Base-by-base conservation (phyloP, 2,888 invertebrate genomes). In the Calliscelio sp. region DNA sequence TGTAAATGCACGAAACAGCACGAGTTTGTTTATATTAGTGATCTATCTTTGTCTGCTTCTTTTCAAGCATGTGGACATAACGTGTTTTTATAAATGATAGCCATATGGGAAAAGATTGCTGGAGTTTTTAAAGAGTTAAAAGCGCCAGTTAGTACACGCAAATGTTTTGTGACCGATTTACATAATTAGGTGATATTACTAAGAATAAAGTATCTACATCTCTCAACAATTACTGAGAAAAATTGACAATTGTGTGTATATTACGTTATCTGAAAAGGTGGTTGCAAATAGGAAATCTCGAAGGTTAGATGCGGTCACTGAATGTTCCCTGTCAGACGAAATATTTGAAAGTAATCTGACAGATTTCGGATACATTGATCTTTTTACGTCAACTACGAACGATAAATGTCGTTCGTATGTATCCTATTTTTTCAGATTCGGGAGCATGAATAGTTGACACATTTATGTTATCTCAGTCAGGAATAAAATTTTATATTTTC, bases 101-200 rank as follows among this genome's bases (percentile, higher is more conserved):
- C n/a, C n/a, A n/a, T n/a, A n/a, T n/a, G n/a, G n/a, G n/a, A n/a
- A n/a, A n/a, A n/a, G n/a, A n/a, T n/a, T n/a, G n/a, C n/a, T n/a
- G n/a, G n/a, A n/a, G n/a, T n/a, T n/a, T n/a, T n/a, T n/a, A n/a
- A n/a, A n/a, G n/a, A n/a, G n/a, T 16, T 55, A n/a, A 20, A 28
- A 55, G 55, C 55, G 2, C 1, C 16, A 5, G n/a, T 55, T 16
- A 28, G 16, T n/a, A 16, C 16, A 3, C 14, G n/a, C 16, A 10
- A 7, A 16, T n/a, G 1, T 28, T 55, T 55, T 55, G 55, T 28
- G 22, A 28, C 11, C 3, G 28, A 55, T 28, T 28, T 51, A 25
- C 1, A 49, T 6, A 46, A 80, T 41, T 80, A 57, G 10, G 55
- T 71, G n/a, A 24, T 80, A 14, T 28, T 84, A 14, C 25, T 81